Conservation (phyloP, 2,797 vertebrate genomes). For the Enteromius paludinosus region DNA sequence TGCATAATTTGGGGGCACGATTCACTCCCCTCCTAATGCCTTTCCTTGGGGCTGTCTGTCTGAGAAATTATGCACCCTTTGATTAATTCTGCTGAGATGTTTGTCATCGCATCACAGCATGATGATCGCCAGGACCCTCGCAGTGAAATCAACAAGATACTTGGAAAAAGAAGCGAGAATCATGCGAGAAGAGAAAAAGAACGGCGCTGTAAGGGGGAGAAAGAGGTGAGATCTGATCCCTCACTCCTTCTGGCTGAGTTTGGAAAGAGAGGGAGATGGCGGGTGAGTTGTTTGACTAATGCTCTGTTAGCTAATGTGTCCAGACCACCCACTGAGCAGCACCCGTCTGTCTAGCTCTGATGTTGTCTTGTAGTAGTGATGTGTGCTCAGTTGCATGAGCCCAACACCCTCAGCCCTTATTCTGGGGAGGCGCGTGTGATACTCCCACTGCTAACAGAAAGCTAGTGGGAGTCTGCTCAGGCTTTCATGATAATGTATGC, state of each 20-base stretch:
- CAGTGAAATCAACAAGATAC: constrained; percentile 59
- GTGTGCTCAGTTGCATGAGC: constrained; percentile 47
- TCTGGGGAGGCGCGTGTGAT: constrained; percentile 41
- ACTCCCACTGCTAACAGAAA: constrained; percentile 64
- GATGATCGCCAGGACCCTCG: constrained; percentile 46
- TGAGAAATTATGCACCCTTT: constrained; percentile 15
- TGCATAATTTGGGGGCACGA: background rate
- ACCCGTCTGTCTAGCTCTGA: constrained; percentile 73
- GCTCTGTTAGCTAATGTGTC: constrained; percentile 78
- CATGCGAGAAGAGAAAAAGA: constrained; percentile 41
- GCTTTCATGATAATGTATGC: constrained; percentile 64
- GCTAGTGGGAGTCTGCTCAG: constrained; percentile 55
- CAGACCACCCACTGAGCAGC: constrained; percentile 69
- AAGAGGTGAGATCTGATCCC: constrained; percentile 65
- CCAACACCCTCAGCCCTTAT: constrained; percentile 42
- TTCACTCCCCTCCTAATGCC: background rate
- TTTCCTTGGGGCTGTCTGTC: background rate
- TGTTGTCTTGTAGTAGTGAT: constrained; percentile 73
- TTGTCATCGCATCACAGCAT: constrained; percentile 41
- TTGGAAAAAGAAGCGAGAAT: constrained; percentile 42
- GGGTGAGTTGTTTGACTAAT: constrained; percentile 59
- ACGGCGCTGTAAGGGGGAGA: constrained; percentile 47
- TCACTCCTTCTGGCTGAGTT: constrained; percentile 58
- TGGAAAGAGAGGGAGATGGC: constrained; percentile 15
- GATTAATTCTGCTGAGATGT: constrained; percentile 33